Percentiles rank a stretch among this genome's conserved stretches.
phyloP scores from a whole-genome alignment of 2,113 vertebrate species.

The Dipodomys spectabilis region DNA sequence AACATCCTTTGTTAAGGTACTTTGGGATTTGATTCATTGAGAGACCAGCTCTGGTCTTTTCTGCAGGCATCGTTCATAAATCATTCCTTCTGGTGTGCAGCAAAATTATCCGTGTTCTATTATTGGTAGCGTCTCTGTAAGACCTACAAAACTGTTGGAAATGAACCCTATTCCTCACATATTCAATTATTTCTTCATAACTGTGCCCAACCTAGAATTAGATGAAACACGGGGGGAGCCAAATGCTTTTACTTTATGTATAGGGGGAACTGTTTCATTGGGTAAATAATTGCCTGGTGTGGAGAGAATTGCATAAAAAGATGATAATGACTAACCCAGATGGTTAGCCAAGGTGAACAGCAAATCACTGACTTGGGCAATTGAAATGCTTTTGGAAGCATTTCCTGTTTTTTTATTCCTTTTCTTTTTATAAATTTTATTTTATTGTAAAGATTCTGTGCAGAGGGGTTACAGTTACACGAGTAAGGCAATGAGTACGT shows the following conservation, averaged over 20 bases:
- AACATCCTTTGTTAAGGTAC: conserved; percentile 63
- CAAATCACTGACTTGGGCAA: not conserved
- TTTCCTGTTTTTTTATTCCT: not conserved
- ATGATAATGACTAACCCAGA: not conserved
- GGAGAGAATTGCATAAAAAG: not conserved
- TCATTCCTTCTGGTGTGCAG: conserved; percentile 55
- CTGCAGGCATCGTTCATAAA: conserved; percentile 64
- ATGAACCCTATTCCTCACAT: not conserved
- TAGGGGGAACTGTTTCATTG: conserved; percentile 2
- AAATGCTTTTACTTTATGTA: not conserved
- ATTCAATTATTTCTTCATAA: conserved; percentile 13
- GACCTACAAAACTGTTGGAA: conserved; percentile 13
- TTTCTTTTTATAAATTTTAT: not conserved
- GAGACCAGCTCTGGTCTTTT: conserved; percentile 54
- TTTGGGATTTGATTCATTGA: conserved; percentile 80
- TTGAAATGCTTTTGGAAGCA: not conserved
- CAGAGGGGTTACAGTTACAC: no score
- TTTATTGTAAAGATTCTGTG: no score
- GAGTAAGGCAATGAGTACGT: no score
- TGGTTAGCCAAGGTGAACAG: not conserved
- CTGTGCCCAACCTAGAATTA: not conserved
- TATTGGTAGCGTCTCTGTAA: not conserved
- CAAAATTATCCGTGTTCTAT: conserved; percentile 46
- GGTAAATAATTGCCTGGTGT: not conserved
- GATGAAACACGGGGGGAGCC: not conserved